Percentiles rank a stretch among this genome's conserved stretches.
Conservation (phyloP, 1,140 invertebrate species). For the Plectus sambesii region DNA sequence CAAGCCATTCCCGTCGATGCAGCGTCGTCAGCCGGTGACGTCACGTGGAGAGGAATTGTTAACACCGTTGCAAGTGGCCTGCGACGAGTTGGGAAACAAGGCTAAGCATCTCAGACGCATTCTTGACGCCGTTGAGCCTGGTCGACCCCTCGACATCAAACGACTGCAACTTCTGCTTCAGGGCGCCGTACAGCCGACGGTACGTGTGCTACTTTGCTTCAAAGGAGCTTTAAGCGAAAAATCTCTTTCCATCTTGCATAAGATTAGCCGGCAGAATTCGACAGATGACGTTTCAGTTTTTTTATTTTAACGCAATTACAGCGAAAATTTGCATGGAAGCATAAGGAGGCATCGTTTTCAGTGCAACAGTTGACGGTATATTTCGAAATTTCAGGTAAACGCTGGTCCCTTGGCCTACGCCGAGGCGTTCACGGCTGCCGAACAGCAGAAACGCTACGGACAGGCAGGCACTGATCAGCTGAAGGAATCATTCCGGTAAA, state of each 20-base stretch:
- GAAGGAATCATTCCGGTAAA: too few species aligned
- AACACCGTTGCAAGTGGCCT: constrained; percentile 29
- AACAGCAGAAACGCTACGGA: constrained; percentile 25
- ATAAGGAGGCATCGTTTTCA: too few species aligned
- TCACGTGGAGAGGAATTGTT: constrained; percentile 15
- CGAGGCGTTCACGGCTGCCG: constrained; percentile 28
- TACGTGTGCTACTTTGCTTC: too few species aligned
- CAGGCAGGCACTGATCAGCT: constrained; percentile 23
- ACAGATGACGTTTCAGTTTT: too few species aligned
- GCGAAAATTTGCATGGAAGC: too few species aligned
- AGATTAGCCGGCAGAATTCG: too few species aligned
- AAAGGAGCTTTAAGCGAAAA: too few species aligned
- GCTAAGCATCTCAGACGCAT: constrained; percentile 28
- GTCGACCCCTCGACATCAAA: constrained; percentile 26
- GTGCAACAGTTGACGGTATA: too few species aligned
- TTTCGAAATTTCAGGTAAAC: constrained; percentile 29
- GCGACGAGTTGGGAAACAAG: constrained; percentile 27
- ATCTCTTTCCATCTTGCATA: too few species aligned
- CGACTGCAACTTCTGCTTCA: constrained; percentile 31
- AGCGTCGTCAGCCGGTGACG: constrained; percentile 25
- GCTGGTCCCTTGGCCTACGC: constrained; percentile 30
- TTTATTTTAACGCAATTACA: too few species aligned
- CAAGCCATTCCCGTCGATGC: constrained; percentile 25
- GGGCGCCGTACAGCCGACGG: constrained; percentile 32
- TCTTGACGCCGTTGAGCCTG: constrained; percentile 26